These are phyloP conservation scores for Amaurobius ferox DNA, from an alignment of 2,888 invertebrate species.

Conservation along the genomic window DNA sequence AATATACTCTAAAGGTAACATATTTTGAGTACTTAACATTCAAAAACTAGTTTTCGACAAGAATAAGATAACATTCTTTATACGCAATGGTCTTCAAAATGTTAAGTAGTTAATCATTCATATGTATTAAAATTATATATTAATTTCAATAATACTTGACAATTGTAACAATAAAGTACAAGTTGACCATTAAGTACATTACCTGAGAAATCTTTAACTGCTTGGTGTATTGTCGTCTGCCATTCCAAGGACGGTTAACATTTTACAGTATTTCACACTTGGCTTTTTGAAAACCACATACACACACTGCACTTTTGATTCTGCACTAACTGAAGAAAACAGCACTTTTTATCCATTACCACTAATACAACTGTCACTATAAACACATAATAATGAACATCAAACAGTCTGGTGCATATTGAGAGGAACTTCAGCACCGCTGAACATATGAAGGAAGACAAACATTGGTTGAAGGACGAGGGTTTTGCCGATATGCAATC, in stretches of 20 bases:
- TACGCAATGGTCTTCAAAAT: too few relatives aligned
- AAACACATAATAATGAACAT: slow-evolving; percentile 9
- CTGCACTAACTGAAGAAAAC: neutral
- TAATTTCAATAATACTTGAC: too few relatives aligned
- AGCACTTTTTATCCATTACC: neutral
- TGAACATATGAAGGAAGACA: slow-evolving; percentile 48
- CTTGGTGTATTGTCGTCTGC: neutral
- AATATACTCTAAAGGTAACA: too few relatives aligned
- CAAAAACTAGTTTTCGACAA: too few relatives aligned
- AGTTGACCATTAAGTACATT: too few relatives aligned
- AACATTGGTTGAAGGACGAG: slow-evolving; percentile 53
- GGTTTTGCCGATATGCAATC: slow-evolving; percentile 20
- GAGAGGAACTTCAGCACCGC: slow-evolving; percentile 54
- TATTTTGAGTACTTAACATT: too few relatives aligned
- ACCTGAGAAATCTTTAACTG: neutral
- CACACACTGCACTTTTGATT: neutral
- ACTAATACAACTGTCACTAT: neutral
- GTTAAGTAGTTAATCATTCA: too few relatives aligned
- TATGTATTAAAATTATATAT: too few relatives aligned
- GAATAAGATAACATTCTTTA: too few relatives aligned
- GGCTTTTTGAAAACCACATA: slow-evolving; percentile 1
- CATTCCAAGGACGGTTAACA: slow-evolving; percentile 9
- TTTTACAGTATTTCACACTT: neutral
- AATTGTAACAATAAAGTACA: too few relatives aligned
- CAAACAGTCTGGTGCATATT: slow-evolving; percentile 15